Evolutionary conservation across 2,888 invertebrate species (phyloP), one percentile per base, ranked within the genome.

Genomic region (Xanthia togata): DNA sequence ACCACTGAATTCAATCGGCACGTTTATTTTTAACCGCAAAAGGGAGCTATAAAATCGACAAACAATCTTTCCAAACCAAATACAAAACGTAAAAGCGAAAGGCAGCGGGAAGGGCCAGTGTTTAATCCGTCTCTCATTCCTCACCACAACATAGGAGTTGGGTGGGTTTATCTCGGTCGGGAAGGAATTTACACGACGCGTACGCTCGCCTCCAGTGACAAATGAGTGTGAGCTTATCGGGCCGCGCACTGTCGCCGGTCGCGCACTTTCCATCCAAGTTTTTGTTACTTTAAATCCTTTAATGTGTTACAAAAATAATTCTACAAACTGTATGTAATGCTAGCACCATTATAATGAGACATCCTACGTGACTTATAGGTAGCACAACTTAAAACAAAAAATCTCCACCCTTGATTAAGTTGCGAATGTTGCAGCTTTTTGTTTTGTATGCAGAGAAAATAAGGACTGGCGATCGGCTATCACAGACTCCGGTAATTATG

Each of bases 111-210:
- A 89, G 88, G 84, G 84, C 82, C 86, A 79, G 89, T 89, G 90
- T 92, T 92, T 93, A 93, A 92, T 90, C 89, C 90, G 86, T 87
- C 87, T 88, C 85, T 86, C 86, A 88, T 86, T 88, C 86, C 85
- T 87, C 83, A 88, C 88, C 78, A 78, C 80, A 83, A 87, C 80
- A 86, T 84, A 80, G 81, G 91, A 92, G 93, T 89, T 92, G 92
- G 92, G 93, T 92, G 93, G 91, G 93, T 95, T 94, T 95, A 95
- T 95, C 95, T 94, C 89, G 87, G 89, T 87, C 87, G 90, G 91
- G 91, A 90, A 92, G 93, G 95, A 95, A 96, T 96, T 94, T 95
- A 95, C 96, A 95, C 93, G 95, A 92, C 93, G 92, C 91, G 90
- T 91, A 90, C 93, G 92, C 93, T 91, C 92, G 94, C 92, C 91